Percentiles rank a stretch among this genome's conserved stretches.
Evolutionary conservation across 2,113 vertebrate genomes (phyloP).

Genomic region (Fregetta grallaria): DNA sequence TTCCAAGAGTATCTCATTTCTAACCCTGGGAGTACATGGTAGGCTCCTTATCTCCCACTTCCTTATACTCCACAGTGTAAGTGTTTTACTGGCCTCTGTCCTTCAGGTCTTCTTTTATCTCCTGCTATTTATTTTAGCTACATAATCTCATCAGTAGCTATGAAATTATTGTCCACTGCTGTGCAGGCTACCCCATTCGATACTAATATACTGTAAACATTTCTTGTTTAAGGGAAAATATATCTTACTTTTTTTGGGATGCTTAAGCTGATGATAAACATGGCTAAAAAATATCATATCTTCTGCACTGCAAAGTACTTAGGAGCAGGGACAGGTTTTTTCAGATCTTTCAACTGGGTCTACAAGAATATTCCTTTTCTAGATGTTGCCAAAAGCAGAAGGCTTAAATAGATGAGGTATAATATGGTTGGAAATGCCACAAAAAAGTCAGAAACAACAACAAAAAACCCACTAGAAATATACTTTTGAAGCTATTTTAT

Average conservation of each 20-base stretch:
- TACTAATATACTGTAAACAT: neutral
- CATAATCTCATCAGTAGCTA: neutral
- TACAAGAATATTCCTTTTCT: neutral
- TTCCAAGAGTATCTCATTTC: neutral
- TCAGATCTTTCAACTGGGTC: neutral
- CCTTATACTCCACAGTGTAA: neutral
- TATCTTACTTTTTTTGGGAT: accelerated
- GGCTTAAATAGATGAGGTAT: neutral
- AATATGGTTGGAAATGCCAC: neutral
- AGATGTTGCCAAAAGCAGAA: neutral
- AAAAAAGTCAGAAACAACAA: neutral
- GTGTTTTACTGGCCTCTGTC: neutral
- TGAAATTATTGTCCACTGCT: neutral
- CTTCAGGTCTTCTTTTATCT: neutral
- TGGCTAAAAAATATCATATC: neutral
- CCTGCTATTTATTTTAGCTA: neutral
- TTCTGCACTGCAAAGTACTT: neutral
- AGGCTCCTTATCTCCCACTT: neutral
- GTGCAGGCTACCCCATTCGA: neutral
- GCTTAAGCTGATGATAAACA: neutral
- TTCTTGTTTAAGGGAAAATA: neutral
- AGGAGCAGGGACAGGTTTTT: neutral
- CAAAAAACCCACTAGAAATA: neutral
- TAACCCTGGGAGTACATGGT: neutral
- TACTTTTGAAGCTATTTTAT: neutral